phyloP scores from a whole-genome alignment of 2,888 invertebrate species.

The Microctonus hyperodae region DNA sequence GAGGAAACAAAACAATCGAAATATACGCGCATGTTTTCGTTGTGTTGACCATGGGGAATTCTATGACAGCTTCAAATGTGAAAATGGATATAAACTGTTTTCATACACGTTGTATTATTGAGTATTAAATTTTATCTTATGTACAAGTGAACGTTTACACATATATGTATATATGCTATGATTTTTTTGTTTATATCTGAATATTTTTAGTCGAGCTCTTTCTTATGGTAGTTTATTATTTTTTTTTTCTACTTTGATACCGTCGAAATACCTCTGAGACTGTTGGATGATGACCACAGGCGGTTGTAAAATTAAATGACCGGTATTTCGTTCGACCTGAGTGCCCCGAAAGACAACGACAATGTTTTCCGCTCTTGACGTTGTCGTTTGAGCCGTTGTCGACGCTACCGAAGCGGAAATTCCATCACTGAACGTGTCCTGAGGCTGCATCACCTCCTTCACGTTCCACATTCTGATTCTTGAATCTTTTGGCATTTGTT shows the following conservation, averaged over 20 bases:
- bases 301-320: conserved; percentile 35
- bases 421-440: conserved; percentile 35
- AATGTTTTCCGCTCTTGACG: conserved; percentile 17
- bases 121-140: no score
- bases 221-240: neutral
- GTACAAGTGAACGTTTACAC: no score
- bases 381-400: conserved; percentile 27
- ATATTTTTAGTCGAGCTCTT: no score
- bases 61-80: no score
- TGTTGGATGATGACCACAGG: conserved; percentile 37
- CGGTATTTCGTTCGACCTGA: conserved; percentile 31
- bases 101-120: no score
- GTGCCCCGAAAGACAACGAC: conserved; percentile 39
- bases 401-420: conserved; percentile 46
- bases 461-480: conserved; percentile 48
- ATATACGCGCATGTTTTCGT: conserved; percentile 35
- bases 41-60: neutral
- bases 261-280: conserved; percentile 42
- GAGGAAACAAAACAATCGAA: neutral
- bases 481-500: conserved; percentile 29
- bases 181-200: no score
- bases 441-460: conserved; percentile 21
- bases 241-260: neutral
- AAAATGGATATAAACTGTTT: no score
- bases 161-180: no score